Evolutionary conservation across 64 coral and sea anemone species (phyloP).

Genomic region (Montipora efflorescens): DNA sequence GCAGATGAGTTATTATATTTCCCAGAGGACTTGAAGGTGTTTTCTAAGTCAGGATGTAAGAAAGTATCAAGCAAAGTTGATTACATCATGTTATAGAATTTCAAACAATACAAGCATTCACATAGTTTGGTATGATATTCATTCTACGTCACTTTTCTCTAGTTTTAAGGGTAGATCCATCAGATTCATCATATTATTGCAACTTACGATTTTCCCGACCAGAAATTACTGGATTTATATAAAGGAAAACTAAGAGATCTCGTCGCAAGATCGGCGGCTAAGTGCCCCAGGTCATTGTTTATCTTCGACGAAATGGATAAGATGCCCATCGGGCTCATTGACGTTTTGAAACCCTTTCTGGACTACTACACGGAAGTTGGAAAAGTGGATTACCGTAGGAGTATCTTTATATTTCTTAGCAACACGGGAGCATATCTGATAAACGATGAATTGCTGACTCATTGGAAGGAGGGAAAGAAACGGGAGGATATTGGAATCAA

Average conservation of each 20-base stretch:
- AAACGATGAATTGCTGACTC: conserved; percentile 35
- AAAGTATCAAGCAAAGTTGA: conserved; percentile 93
- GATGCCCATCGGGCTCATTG: conserved; percentile 73
- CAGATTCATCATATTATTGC: conserved; percentile 90
- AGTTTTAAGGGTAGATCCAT: too few species aligned
- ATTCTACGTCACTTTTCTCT: too few species aligned
- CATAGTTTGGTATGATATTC: too few species aligned
- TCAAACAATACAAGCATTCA: not conserved
- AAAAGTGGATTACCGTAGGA: conserved; percentile 75
- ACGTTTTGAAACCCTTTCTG: conserved; percentile 83
- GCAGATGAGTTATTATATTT: conserved; percentile 88
- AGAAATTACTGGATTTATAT: conserved; percentile 50
- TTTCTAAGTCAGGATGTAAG: conserved; percentile 93
- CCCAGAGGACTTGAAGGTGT: conserved; percentile 70
- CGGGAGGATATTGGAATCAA: conserved; percentile 83
- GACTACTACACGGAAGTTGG: conserved; percentile 72
- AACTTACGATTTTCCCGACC: conserved; percentile 82
- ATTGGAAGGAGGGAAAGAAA: conserved; percentile 69
- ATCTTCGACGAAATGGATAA: conserved; percentile 99
- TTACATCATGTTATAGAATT: conserved; percentile 38
- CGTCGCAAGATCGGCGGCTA: conserved; percentile 46
- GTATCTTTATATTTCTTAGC: conserved; percentile 92
- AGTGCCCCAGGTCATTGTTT: conserved; percentile 74
- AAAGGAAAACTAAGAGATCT: conserved; percentile 43
- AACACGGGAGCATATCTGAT: conserved; percentile 80